Evolutionary conservation across 2,797 vertebrate species (phyloP).

Genomic region (Coendou prehensilis): DNA sequence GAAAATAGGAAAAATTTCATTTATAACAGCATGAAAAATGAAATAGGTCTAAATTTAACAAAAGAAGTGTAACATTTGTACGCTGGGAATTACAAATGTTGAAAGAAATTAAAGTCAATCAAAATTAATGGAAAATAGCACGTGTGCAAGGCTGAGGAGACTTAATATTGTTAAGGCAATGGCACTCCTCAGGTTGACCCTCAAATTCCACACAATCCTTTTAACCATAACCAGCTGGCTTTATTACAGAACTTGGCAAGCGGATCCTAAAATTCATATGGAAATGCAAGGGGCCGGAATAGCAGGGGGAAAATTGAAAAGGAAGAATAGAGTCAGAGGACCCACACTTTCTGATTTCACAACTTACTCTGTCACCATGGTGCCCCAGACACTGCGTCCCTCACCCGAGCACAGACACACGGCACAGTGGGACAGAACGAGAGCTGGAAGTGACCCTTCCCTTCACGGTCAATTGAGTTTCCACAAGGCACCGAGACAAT

Average conservation of each 20-base stretch:
- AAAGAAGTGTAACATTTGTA: neutral
- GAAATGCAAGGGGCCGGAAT: neutral
- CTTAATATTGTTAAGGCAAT: neutral
- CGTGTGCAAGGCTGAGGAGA: neutral
- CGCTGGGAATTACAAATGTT: neutral
- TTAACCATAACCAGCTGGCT: neutral
- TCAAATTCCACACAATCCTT: neutral
- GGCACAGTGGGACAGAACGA: rapidly evolving
- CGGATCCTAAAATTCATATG: neutral
- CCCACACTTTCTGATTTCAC: neutral
- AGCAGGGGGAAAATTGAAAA: neutral
- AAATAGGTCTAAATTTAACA: neutral
- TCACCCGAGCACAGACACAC: rapidly evolving
- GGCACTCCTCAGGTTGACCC: neutral
- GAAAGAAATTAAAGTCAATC: neutral
- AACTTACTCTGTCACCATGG: neutral
- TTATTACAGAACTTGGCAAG: neutral
- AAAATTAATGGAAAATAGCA: neutral
- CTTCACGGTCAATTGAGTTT: rapidly evolving
- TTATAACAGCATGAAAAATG: neutral
- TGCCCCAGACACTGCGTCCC: rapidly evolving
- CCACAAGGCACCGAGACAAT: neutral
- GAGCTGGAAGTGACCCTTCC: neutral
- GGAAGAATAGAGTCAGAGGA: neutral
- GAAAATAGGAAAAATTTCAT: neutral